Conservation (phyloP, 2,888 invertebrate species). For the Callyntrura sp. region DNA sequence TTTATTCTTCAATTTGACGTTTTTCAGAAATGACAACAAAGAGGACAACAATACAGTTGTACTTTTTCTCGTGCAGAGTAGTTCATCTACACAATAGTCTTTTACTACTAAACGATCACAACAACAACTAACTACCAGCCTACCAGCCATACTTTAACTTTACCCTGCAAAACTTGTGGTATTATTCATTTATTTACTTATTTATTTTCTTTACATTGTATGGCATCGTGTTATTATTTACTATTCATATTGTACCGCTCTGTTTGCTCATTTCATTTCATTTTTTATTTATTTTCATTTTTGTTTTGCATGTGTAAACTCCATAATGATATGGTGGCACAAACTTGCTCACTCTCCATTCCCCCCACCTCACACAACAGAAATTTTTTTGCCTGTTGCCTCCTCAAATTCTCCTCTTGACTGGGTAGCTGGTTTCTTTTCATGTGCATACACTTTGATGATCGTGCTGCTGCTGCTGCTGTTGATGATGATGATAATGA, state of each 20-base stretch:
- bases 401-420: constrained; percentile 26
- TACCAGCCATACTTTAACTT: not conserved
- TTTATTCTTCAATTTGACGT: constrained; percentile 9
- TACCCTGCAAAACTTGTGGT: not conserved
- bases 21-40: constrained; percentile 16
- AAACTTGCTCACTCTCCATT: constrained; percentile 38
- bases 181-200: too few species aligned
- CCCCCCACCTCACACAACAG: not conserved
- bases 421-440: not conserved
- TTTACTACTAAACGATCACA: not conserved
- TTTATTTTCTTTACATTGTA: not conserved
- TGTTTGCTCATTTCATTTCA: constrained; percentile 49
- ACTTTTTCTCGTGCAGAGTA: not conserved
- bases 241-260: constrained; percentile 30
- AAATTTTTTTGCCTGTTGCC: not conserved
- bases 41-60: not conserved
- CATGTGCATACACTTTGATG: not conserved
- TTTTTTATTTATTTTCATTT: constrained; percentile 17
- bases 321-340: constrained; percentile 23
- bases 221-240: not conserved
- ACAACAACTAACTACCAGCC: not conserved
- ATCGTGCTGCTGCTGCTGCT: not conserved
- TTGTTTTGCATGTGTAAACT: constrained; percentile 55
- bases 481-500: constrained; percentile 10
- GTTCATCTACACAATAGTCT: not conserved